Evolutionary conservation across 1,140 invertebrate species (phyloP).

Genomic region (Apis florea): DNA sequence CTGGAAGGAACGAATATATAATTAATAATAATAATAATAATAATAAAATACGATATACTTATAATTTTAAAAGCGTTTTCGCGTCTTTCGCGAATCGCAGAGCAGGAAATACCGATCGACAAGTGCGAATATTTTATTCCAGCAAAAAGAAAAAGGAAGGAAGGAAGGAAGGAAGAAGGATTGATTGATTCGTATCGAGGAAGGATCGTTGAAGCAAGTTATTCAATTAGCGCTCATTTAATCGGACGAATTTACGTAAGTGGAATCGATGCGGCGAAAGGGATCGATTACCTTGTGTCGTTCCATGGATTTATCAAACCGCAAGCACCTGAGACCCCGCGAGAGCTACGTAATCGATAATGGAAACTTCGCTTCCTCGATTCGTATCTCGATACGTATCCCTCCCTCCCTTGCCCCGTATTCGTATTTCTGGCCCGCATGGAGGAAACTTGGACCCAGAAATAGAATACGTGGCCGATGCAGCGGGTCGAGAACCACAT

Average conservation of each 20-base stretch:
- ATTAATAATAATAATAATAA: too few relatives aligned
- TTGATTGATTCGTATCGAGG: fast-evolving
- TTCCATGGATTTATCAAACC: conserved; percentile 29
- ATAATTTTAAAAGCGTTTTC: too few relatives aligned
- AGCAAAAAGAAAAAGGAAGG: too few relatives aligned
- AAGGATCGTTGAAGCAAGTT: not conserved
- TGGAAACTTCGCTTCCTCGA: conserved; percentile 52
- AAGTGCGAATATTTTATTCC: fast-evolving
- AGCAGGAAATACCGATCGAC: too few relatives aligned
- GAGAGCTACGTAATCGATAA: conserved; percentile 59
- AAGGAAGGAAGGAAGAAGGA: too few relatives aligned
- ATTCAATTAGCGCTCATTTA: conserved; percentile 13
- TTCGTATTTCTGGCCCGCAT: not conserved
- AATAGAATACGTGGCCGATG: not conserved
- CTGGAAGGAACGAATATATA: too few relatives aligned
- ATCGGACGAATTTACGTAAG: conserved; percentile 45
- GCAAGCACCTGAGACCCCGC: conserved; percentile 5
- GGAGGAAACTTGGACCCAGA: not conserved
- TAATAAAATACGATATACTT: too few relatives aligned
- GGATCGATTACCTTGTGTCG: conserved; percentile 43
- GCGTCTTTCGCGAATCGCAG: too few relatives aligned
- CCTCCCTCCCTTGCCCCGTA: not conserved
- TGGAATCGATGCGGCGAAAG: conserved; percentile 30
- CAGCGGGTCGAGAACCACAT: not conserved
- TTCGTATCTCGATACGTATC: not conserved